phyloP scores from a whole-genome alignment of 2,113 vertebrate species.

The Caloenas nicobarica region DNA sequence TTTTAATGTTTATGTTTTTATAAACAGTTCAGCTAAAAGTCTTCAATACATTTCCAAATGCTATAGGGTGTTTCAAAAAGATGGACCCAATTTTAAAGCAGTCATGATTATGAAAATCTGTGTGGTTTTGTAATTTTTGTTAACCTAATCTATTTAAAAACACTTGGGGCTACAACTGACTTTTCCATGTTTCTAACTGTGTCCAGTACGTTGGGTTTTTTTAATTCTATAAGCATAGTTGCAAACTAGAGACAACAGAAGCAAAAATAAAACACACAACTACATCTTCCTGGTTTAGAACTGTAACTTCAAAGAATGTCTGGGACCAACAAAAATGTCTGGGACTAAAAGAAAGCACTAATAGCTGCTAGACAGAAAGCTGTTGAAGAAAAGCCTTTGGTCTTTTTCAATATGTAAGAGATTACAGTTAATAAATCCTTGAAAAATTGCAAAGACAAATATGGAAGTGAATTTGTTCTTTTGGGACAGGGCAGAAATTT shows the following conservation, averaged over 20 bases:
- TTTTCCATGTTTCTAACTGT: neutral
- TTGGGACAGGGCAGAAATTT: neutral
- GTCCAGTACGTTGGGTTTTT: neutral
- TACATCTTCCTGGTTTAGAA: neutral
- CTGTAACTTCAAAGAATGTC: neutral
- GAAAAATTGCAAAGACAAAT: neutral
- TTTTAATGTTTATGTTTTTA: neutral
- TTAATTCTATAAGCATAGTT: neutral
- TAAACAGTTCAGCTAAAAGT: neutral
- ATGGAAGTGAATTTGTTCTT: neutral
- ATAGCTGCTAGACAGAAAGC: neutral
- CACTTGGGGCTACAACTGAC: neutral
- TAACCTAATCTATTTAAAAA: neutral
- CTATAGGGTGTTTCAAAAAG: neutral
- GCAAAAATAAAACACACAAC: neutral
- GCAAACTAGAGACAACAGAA: neutral
- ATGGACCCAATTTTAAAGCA: too few relatives aligned
- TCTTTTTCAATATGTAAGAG: neutral
- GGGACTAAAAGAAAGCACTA: neutral
- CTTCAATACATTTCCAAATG: neutral
- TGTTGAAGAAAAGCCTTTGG: neutral
- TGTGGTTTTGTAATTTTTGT: neutral
- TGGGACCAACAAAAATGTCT: neutral
- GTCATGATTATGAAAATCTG: neutral
- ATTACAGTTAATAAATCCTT: too few relatives aligned